phyloP scores from a whole-genome alignment of 2,113 vertebrate species.

The Perca fluviatilis region DNA sequence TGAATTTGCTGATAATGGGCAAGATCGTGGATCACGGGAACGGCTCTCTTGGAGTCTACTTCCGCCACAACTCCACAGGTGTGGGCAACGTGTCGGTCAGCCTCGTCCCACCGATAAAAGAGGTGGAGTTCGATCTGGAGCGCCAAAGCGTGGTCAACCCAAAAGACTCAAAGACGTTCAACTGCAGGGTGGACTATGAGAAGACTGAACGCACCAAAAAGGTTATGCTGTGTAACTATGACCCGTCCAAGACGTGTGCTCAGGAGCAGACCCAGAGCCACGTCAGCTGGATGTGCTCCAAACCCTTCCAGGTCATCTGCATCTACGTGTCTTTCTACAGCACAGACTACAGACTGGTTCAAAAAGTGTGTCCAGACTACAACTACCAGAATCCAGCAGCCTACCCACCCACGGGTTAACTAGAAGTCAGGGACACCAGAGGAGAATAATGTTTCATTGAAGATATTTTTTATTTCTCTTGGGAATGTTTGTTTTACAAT shows the following conservation, averaged over 20 bases:
- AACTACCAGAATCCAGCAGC: constrained; percentile 85
- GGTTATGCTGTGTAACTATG: constrained; percentile 90
- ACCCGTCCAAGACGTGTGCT: constrained; percentile 90
- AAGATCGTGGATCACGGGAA: constrained; percentile 95
- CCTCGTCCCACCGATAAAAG: constrained; percentile 89
- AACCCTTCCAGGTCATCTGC: constrained; percentile 91
- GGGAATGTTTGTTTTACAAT: background rate
- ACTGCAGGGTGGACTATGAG: constrained; percentile 92
- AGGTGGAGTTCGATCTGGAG: constrained; percentile 91
- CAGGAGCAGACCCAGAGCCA: constrained; percentile 90
- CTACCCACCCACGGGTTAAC: constrained; percentile 85
- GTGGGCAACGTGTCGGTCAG: constrained; percentile 93
- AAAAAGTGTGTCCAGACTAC: constrained; percentile 93
- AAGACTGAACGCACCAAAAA: constrained; percentile 89
- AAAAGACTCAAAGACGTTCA: constrained; percentile 94
- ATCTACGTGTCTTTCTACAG: constrained; percentile 94
- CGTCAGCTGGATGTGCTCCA: constrained; percentile 92
- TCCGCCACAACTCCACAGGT: constrained; percentile 92
- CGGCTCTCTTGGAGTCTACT: constrained; percentile 91
- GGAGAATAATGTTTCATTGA: background rate
- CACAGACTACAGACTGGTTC: constrained; percentile 92
- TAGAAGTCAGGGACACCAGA: background rate
- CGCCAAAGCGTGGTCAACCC: constrained; percentile 92
- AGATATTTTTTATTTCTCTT: constrained; percentile 14
- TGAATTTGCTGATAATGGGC: constrained; percentile 92